These are phyloP conservation scores for Platalea minor DNA, from an alignment of 2,797 vertebrate genomes.

Conservation along the genomic window DNA sequence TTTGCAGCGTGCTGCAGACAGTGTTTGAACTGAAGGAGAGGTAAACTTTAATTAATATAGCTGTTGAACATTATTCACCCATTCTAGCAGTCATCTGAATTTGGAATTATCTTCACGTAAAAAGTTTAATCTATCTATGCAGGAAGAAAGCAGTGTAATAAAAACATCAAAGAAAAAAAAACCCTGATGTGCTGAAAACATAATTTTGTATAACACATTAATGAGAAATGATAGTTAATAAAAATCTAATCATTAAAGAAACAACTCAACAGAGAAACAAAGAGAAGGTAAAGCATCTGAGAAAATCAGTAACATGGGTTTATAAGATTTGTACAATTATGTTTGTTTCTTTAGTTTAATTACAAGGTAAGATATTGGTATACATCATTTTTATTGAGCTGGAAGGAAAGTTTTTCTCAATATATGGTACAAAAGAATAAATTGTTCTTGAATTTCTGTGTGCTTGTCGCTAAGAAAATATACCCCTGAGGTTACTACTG, in stretches of 20 bases:
- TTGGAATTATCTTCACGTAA: background rate
- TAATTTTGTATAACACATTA: background rate
- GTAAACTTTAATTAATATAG: background rate
- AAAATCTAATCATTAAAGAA: conserved; percentile 35
- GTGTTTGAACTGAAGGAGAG: background rate
- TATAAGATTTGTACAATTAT: conserved; percentile 4
- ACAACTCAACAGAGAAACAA: background rate
- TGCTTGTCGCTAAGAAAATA: background rate
- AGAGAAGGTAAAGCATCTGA: background rate
- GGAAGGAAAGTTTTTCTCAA: background rate
- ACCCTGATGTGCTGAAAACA: background rate
- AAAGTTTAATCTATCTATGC: background rate
- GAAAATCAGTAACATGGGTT: background rate
- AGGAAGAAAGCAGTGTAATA: background rate
- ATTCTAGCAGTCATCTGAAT: background rate
- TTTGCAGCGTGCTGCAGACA: background rate
- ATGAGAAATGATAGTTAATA: conserved; percentile 19
- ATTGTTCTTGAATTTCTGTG: background rate
- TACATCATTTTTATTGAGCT: background rate
- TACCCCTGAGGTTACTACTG: background rate
- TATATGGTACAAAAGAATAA: background rate
- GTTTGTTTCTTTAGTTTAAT: conserved; percentile 44
- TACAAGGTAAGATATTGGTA: background rate
- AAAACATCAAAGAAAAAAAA: background rate
- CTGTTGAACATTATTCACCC: background rate